Evolutionary conservation across 2,113 vertebrate genomes (phyloP), one percentile per base, ranked within the genome.

Genomic region (Larimichthys crocea): DNA sequence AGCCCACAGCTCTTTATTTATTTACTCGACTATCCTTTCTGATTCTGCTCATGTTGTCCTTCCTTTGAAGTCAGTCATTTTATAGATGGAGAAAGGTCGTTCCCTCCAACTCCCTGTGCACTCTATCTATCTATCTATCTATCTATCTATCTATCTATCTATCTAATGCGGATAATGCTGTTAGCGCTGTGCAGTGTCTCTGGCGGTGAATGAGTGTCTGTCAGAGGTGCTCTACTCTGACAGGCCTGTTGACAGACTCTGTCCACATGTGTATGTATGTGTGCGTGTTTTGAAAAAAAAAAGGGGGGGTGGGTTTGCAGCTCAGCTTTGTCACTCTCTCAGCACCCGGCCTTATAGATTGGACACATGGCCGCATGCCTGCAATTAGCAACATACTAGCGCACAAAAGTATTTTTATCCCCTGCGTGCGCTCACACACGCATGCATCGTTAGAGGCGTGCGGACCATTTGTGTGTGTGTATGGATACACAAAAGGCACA

Each of bases 31-130:
- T 57, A 79, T 84, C 76, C 77, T 79, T 77, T 91, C 82, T 84
- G 73, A 85, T 92, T 88, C 72, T 65, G 24, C 76, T 92, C 86
- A 82, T 86, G 78, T 88, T 71, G 66, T 49, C 68, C 31, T 83
- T 53, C 63, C 80, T 89, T 91, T 92, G 82, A 92, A 92, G 83
- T 88, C 76, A 91, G 89, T 92, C 76, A 79, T 82, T 85, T 75
- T 79, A 82, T 83, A 79, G 82, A 85, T 61, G 56, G 26, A 24
- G 67, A 87, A 87, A 90, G 88, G 90, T 90, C 83, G 85, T 56
- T 84, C 62, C 20, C 53, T 70, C 53, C 42, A 4, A 44, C 56
- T 57, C 56, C 66, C 50, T 52, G 29, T 84, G 48, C 16, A n/a
- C n/a, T 26, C 26, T 26, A 26, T 26, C 26, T 76, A 20, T 53